Base-by-base conservation (phyloP, 2,888 invertebrate genomes). In the Cosmorhoe ocellata region DNA sequence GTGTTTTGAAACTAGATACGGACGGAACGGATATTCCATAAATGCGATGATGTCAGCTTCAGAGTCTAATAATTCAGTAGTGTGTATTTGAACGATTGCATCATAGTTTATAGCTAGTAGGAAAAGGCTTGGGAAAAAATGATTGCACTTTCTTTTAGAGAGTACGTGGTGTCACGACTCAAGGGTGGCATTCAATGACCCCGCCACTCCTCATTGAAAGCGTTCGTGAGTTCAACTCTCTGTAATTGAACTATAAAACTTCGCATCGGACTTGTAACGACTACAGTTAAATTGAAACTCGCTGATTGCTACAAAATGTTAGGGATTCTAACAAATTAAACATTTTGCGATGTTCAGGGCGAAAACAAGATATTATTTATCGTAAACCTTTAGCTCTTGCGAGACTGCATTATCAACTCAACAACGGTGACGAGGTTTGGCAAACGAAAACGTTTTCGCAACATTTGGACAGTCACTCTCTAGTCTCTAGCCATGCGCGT, bases 231-330 rank as follows among this genome's bases (percentile, higher is more conserved):
- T 58, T 56, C 50, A 55, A 55, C 55, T 56, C 53, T 55, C 45
- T 50, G 38, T 61, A 58, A 58, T 58, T 56, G 50, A 55, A 61
- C 52, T 49, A 55, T 61, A 56, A 57, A 58, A 61, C 52, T 58
- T 53, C 43, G 40, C 39, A 38, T 45, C 46, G 41, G 50, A 58
- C 49, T 61, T 54, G 48, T 45, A 56, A 56, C 50, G 55, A 43
- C 55, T 51, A 28, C 46, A 51, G 51, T 54, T 58, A 49, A 56
- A 58, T 58, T 58, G 48, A 58, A 58, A 52, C 52, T 58, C 43
- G 33, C 51, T 41, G 54, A 51, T 58, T 58, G 47, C 58, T 51
- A 26, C 37, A 26, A 51, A 56, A 37, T 38, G 43, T 51, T 54
- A 39, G 33, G 30, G 49, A 48, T 41, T 54, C 50, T 47, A 56